Base-by-base conservation (phyloP, 2,797 vertebrate species). In the Anguilla marmorata region DNA sequence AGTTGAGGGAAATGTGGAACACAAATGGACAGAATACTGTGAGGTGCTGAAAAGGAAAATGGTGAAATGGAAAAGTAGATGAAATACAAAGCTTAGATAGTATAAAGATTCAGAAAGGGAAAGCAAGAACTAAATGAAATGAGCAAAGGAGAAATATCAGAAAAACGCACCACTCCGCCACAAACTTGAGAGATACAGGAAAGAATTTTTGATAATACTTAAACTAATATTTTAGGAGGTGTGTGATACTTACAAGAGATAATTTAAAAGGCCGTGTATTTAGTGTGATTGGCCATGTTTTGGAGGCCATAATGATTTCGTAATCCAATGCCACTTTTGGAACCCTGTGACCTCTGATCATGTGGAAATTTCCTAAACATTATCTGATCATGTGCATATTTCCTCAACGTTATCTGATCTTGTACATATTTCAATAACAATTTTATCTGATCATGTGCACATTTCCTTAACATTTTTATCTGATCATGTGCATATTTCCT, bases 91-190 rank as follows among this genome's bases (percentile, higher is more conserved):
- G 24, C 5, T 21, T 24, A 45, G 56, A 86, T 8, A 48, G 7
- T 2, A 74, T n/a, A 69, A 48, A 72, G 16, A 83, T 54, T 48
- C 45, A 58, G 37, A 56, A 21, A 66, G n/a, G 52, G 21, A 41
- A 48, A 82, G 50, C 1, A 84, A 58, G 33, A 33, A 66, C 11
- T 37, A n/a, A 52, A 79, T n/a, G 16, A 84, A 4, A 2, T 66
- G 41, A 82, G 33, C 27, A 30, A 87, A 41, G 30, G 14, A 30
- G 24, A 45, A 37, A 89, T 21, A 63, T 52, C 21, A 84, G 85
- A 21, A 8, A 86, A 52, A 87, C 3, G 19, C 0, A 33, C 30
- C 30, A 33, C 30, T 33, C 30, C 30, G 11, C 2, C 9, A 11
- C 4, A 12, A 45, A 19, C 27, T n/a, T 76, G 19, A 83, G 60